Evolutionary conservation across 2,888 invertebrate species (phyloP).

Genomic region (Tinea trinotella): DNA sequence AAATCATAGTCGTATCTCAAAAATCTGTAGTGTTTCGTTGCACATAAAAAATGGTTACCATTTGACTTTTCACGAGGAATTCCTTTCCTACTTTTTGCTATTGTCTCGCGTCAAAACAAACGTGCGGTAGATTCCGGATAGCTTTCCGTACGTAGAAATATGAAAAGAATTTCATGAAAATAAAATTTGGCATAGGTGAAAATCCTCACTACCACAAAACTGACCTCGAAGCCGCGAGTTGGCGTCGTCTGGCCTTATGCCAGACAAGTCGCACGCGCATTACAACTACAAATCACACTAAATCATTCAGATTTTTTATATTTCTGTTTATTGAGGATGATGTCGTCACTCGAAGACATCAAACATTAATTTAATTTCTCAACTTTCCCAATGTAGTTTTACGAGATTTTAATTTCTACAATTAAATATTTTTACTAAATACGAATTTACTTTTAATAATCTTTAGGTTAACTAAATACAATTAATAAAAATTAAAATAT

Average conservation of each 20-base stretch:
- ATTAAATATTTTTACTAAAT: too few relatives aligned
- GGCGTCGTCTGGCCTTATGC: constrained; percentile 47
- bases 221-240: constrained; percentile 34
- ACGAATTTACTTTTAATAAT: too few relatives aligned
- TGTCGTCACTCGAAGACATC: not conserved
- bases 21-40: too few relatives aligned
- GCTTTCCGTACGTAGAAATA: not conserved
- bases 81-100: not conserved
- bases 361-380: not conserved
- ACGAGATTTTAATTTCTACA: constrained; percentile 8
- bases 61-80: too few relatives aligned
- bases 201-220: constrained; percentile 41
- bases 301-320: not conserved
- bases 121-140: constrained; percentile 46
- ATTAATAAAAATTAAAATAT: too few relatives aligned
- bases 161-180: not conserved
- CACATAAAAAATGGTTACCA: too few relatives aligned
- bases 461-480: too few relatives aligned
- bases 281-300: constrained; percentile 1
- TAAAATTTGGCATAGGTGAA: constrained; percentile 1
- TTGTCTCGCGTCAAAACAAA: constrained; percentile 3
- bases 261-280: constrained; percentile 49
- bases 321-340: not conserved
- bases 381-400: not conserved
- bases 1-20: too few relatives aligned